Base-by-base conservation (phyloP, 1,140 invertebrate genomes). In the Harlomillsia oculata region DNA sequence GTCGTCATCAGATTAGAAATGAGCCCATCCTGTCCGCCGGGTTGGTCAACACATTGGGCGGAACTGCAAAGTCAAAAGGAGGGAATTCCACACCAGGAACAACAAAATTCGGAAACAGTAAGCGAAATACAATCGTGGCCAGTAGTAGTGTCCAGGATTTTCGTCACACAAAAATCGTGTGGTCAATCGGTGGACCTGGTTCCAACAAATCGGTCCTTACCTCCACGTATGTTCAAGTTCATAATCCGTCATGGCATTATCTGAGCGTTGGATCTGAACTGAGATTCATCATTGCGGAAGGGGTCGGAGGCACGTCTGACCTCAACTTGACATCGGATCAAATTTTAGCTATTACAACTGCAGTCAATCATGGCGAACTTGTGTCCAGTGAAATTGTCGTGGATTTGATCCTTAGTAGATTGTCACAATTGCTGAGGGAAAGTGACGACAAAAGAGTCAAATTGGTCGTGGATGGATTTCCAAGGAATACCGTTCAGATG, bases 401-500 rank as follows among this genome's bases (percentile, higher is more conserved):
- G 9, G 29, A 34, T n/a, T 13, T 56, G 0, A 28, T 61, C 13
- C n/a, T 41, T 14, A 28, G 44, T 18, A n/a, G n/a, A n/a, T n/a
- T n/a, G n/a, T n/a, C n/a, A n/a, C 25, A 16, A 56, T 72, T 69
- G 0, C 72, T 76, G 41, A 70, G 71, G 56, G 73, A 77, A 18
- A 89, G 89, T 13, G n/a, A n/a, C n/a, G n/a, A n/a, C n/a, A n/a
- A n/a, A n/a, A n/a, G n/a, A n/a, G n/a, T n/a, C n/a, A n/a, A n/a
- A n/a, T n/a, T n/a, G n/a, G 77, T 96, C 45, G 80, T 96, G 28
- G 90, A 93, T 69, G 90, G 90, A 1, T 95, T 85, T 72, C 91
- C 92, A 0, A 75, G 89, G 45, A 87, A 93, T 66, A 73, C 91
- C 61, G 80, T 82, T 44, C 90, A 96, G 74, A 82, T 87, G 56